Percentiles rank a stretch among this genome's conserved stretches.
Evolutionary conservation across 2,113 vertebrate species (phyloP).

Genomic region (Trichechus manatus): DNA sequence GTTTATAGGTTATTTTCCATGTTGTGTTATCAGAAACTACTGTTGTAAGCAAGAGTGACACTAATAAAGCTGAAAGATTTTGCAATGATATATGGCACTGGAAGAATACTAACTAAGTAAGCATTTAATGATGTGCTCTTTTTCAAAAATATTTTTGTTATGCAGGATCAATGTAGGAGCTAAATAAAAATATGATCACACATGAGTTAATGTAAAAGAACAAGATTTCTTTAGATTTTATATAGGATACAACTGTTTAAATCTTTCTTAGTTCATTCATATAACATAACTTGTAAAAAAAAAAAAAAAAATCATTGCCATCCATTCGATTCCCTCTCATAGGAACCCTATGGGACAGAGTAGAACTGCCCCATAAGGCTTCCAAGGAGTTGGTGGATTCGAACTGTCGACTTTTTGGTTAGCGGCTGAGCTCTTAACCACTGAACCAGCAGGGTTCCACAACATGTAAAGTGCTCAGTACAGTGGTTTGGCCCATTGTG

Average conservation of each 20-base stretch:
- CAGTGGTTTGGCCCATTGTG: background rate
- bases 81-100: background rate
- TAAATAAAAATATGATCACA: background rate
- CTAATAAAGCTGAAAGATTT: conserved; percentile 28
- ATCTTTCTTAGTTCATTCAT: background rate
- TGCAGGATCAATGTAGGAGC: background rate
- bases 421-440: too few relatives aligned
- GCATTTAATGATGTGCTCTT: background rate
- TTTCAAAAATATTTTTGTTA: background rate
- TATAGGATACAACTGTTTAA: background rate
- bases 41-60: background rate
- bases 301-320: too few relatives aligned
- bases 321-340: too few relatives aligned
- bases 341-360: too few relatives aligned
- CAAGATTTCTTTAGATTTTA: conserved; percentile 31
- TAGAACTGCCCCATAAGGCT: too few relatives aligned
- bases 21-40: conserved; percentile 19
- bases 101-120: conserved; percentile 19
- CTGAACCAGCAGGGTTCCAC: too few relatives aligned
- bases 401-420: too few relatives aligned
- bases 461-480: background rate
- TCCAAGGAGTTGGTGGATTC: too few relatives aligned
- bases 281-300: background rate
- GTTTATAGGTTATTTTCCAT: conserved; percentile 23
- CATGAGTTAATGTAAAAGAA: background rate